A percentile compares a stretch with the other conserved stretches of the same genome.
These are phyloP conservation scores for Drosophila tsacasi DNA, from an alignment of 1,140 invertebrate species.

Conservation along the genomic window DNA sequence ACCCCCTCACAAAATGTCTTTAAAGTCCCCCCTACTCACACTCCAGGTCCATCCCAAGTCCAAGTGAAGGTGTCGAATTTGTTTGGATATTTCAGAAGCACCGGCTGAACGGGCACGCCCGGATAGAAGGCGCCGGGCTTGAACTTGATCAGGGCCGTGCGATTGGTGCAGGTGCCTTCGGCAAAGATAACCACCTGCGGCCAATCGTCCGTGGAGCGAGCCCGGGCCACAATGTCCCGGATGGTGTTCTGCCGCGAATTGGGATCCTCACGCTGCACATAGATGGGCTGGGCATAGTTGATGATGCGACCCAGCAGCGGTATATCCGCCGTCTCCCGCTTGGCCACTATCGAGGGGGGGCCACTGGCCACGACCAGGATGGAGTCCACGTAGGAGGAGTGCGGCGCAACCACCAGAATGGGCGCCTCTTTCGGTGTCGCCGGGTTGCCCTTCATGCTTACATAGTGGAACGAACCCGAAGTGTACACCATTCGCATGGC, in stretches of 20 bases:
- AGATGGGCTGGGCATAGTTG: constrained; percentile 97
- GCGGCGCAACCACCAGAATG: constrained; percentile 94
- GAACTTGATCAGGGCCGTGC: constrained; percentile 96
- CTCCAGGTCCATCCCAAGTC: constrained; percentile 98
- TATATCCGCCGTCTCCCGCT: constrained; percentile 91
- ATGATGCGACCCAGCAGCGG: constrained; percentile 97
- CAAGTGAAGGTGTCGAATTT: constrained; percentile 96
- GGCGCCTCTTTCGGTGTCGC: constrained; percentile 91
- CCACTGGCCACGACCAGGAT: constrained; percentile 92
- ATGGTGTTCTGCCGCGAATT: constrained; percentile 96
- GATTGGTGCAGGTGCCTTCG: constrained; percentile 98
- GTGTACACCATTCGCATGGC: constrained; percentile 91
- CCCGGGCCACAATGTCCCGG: constrained; percentile 94
- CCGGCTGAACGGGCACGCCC: constrained; percentile 97
- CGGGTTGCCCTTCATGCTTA: constrained; percentile 89
- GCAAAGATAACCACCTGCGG: constrained; percentile 98
- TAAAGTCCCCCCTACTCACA: constrained; percentile 89
- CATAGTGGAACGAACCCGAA: constrained; percentile 91
- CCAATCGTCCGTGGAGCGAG: constrained; percentile 94
- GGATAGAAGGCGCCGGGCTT: constrained; percentile 97
- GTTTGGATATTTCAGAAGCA: constrained; percentile 96
- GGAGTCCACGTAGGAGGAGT: constrained; percentile 96
- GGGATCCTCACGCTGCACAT: constrained; percentile 96
- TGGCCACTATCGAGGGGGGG: constrained; percentile 95
- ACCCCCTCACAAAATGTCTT: neutral